Percentiles rank a stretch among this genome's conserved stretches.
Evolutionary conservation across 1,140 invertebrate genomes (phyloP).

Genomic region (Calycopis cecrops): DNA sequence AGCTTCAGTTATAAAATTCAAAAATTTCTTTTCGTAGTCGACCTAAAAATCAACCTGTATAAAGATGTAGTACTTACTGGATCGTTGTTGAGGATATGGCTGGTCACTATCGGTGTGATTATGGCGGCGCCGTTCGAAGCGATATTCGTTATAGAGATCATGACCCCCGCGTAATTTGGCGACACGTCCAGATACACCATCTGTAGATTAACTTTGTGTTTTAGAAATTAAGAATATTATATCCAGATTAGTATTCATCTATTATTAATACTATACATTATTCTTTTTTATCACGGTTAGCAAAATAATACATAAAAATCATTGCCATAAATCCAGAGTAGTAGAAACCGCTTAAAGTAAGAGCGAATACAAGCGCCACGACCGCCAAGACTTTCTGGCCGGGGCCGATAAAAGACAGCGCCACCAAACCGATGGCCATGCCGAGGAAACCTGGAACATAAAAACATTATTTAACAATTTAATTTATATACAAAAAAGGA

Average conservation of each 20-base stretch:
- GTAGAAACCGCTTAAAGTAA: constrained; percentile 40
- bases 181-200: constrained; percentile 85
- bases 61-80: constrained; percentile 36
- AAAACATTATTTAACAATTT: too few relatives aligned
- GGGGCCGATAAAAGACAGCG: constrained; percentile 39
- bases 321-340: constrained; percentile 52
- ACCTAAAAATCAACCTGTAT: too few relatives aligned
- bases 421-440: constrained; percentile 33
- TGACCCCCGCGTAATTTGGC: constrained; percentile 85
- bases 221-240: too few relatives aligned
- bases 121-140: constrained; percentile 80
- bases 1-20: too few relatives aligned
- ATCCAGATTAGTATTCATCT: too few relatives aligned
- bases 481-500: too few relatives aligned
- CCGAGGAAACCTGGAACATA: constrained; percentile 36
- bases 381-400: constrained; percentile 38
- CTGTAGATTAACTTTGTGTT: too few relatives aligned
- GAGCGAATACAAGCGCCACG: constrained; percentile 30
- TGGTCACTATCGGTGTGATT: constrained; percentile 75
- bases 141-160: constrained; percentile 82
- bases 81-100: constrained; percentile 48
- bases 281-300: too few relatives aligned
- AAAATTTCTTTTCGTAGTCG: too few relatives aligned
- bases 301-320: too few relatives aligned
- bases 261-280: too few relatives aligned